Evolutionary conservation across 1,140 invertebrate species (phyloP).

Genomic region (Trachelipus rathkii): DNA sequence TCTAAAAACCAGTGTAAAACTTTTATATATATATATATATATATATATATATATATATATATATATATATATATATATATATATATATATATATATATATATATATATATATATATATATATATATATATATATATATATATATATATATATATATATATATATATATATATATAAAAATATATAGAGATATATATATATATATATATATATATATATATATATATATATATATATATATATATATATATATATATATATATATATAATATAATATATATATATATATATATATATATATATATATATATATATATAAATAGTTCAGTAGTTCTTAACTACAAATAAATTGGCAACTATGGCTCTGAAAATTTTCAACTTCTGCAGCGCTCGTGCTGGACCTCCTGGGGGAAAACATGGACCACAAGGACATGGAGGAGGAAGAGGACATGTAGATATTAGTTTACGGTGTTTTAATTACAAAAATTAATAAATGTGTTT

Average conservation of each 20-base stretch:
- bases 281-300: background rate
- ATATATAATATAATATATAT: background rate
- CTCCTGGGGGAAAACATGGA: too few relatives aligned
- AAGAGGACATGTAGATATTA: too few relatives aligned
- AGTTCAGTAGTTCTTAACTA: too few relatives aligned
- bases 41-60: slow-evolving; percentile 11
- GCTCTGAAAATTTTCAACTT: too few relatives aligned
- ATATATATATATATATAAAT: too few relatives aligned
- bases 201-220: slow-evolving; percentile 8
- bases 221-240: slow-evolving; percentile 13
- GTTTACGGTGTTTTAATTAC: too few relatives aligned
- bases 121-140: slow-evolving; percentile 11
- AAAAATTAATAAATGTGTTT: too few relatives aligned
- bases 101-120: slow-evolving; percentile 11
- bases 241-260: slow-evolving; percentile 11
- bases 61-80: slow-evolving; percentile 11
- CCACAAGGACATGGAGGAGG: too few relatives aligned
- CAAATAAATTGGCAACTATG: too few relatives aligned
- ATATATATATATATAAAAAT: background rate
- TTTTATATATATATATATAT: slow-evolving; percentile 13
- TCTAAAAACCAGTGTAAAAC: too few relatives aligned
- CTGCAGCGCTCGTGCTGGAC: too few relatives aligned
- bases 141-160: slow-evolving; percentile 2
- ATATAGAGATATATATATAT: slow-evolving; percentile 3
- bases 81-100: slow-evolving; percentile 15